phyloP scores from a whole-genome alignment of 2,113 vertebrate species.

The Leucoraja erinaceus region DNA sequence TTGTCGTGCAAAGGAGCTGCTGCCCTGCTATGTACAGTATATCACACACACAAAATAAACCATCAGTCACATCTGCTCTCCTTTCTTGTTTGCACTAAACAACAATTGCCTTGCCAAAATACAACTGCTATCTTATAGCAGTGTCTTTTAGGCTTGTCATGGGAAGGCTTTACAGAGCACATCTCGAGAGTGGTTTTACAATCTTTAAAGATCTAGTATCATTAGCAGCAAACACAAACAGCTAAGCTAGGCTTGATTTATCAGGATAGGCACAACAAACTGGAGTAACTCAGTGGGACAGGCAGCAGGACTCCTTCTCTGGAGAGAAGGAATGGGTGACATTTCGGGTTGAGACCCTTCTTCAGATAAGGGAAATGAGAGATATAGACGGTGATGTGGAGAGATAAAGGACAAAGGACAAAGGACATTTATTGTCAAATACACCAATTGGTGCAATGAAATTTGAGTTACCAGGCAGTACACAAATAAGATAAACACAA shows the following conservation, averaged over 20 bases:
- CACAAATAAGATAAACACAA: too few relatives aligned
- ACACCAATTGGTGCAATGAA: too few relatives aligned
- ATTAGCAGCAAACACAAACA: neutral
- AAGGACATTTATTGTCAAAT: too few relatives aligned
- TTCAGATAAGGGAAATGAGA: too few relatives aligned
- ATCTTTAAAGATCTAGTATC: neutral
- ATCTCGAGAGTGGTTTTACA: neutral
- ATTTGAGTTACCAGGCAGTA: too few relatives aligned
- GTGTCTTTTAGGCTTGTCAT: neutral
- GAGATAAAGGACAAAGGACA: too few relatives aligned
- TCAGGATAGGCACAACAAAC: neutral
- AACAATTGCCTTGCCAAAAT: neutral
- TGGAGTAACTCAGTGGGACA: too few relatives aligned
- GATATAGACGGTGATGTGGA: too few relatives aligned
- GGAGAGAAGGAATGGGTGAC: too few relatives aligned
- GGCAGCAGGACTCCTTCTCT: too few relatives aligned
- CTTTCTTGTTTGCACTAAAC: neutral
- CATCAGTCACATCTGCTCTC: neutral
- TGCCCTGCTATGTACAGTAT: neutral
- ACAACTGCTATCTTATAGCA: neutral
- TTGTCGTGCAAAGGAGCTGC: neutral
- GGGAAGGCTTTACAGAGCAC: neutral
- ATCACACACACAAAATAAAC: neutral
- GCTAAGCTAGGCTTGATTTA: neutral
- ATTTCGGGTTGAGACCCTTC: too few relatives aligned